Percentiles rank a stretch among this genome's conserved stretches.
phyloP scores from a whole-genome alignment of 2,797 vertebrate species.

The Okamejei kenojei region DNA sequence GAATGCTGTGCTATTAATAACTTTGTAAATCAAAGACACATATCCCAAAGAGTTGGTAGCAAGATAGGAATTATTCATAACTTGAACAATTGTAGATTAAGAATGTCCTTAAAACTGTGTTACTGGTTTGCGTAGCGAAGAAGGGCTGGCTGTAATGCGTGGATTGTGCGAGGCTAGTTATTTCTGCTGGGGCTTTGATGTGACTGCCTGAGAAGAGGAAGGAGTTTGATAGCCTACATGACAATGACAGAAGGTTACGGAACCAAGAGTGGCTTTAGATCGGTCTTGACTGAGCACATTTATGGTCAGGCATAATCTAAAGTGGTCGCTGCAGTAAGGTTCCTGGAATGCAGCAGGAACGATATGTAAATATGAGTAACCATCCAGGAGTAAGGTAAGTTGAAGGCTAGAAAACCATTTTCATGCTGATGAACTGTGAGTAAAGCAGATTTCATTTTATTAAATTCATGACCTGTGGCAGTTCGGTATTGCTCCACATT shows the following conservation, averaged over 20 bases:
- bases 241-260: neutral
- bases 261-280: neutral
- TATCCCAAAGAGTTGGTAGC: too few species aligned
- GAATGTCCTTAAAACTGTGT: too few species aligned
- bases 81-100: too few species aligned
- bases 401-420: neutral
- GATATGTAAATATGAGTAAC: neutral
- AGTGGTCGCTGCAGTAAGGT: neutral
- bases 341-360: neutral
- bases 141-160: too few species aligned
- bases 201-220: neutral
- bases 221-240: neutral
- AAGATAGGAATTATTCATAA: too few species aligned
- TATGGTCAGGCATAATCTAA: neutral
- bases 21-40: too few species aligned
- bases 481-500: too few species aligned
- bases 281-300: neutral
- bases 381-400: neutral
- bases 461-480: neutral
- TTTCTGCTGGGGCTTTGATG: too few species aligned
- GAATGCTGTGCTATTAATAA: too few species aligned
- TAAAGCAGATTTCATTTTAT: neutral
- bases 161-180: too few species aligned
- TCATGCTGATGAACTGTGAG: neutral
- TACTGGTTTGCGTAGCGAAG: too few species aligned